Percentiles rank a stretch among this genome's conserved stretches.
phyloP scores from a whole-genome alignment of 92 coral and sea anemone species.

The Isaurus tuberculatus region DNA sequence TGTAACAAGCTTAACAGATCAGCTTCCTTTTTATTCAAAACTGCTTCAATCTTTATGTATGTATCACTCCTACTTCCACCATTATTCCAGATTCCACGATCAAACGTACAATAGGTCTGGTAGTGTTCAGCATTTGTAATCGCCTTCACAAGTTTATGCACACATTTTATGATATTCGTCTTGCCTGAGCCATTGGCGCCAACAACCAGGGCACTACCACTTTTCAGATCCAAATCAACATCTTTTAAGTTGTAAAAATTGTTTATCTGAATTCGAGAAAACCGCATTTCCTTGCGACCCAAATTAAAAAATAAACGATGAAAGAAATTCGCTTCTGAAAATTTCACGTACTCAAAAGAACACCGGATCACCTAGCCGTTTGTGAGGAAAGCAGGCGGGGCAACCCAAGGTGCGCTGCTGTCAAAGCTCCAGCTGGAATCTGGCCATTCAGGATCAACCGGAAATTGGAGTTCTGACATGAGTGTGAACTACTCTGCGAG shows the following conservation, averaged over 20 bases:
- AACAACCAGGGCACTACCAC: slow-evolving; percentile 21
- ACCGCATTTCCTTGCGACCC: not conserved
- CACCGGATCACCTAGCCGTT: too few relatives aligned
- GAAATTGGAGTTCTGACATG: too few relatives aligned
- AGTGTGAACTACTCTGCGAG: too few relatives aligned
- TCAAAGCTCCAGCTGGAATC: too few relatives aligned
- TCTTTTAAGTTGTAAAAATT: slow-evolving; percentile 17
- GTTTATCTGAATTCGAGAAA: slow-evolving; percentile 6
- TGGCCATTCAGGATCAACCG: too few relatives aligned
- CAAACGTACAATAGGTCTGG: not conserved
- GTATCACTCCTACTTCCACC: not conserved
- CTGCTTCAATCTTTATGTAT: slow-evolving; percentile 6
- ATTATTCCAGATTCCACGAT: not conserved
- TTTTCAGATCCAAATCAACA: slow-evolving; percentile 17
- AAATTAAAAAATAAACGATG: too few relatives aligned
- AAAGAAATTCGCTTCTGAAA: too few relatives aligned
- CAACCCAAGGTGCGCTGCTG: too few relatives aligned
- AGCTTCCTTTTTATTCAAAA: not conserved
- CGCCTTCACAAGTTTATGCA: not conserved
- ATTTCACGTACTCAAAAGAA: too few relatives aligned
- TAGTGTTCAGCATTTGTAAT: not conserved
- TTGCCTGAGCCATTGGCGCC: slow-evolving; percentile 13
- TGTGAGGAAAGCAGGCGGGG: too few relatives aligned
- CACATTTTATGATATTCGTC: slow-evolving; percentile 18
- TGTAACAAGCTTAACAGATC: not conserved